Conservation (phyloP, 2,113 vertebrate species). For the Romanogobio albipinnatus region DNA sequence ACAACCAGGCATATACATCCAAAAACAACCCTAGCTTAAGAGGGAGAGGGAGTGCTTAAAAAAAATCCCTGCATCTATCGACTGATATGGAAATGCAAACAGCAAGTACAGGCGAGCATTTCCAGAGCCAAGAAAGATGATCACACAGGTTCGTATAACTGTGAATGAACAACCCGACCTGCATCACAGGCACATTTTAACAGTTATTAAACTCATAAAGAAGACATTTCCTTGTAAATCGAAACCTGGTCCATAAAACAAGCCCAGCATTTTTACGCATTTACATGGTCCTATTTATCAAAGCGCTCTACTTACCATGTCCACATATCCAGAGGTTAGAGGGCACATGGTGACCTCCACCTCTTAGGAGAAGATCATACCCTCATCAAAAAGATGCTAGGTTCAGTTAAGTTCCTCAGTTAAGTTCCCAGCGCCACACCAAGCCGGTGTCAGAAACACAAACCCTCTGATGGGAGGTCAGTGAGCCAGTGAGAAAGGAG, state of each 20-base stretch:
- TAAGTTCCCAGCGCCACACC: neutral
- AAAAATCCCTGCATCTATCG: constrained; percentile 19
- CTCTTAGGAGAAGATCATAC: neutral
- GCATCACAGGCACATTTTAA: neutral
- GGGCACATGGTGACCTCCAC: constrained; percentile 47
- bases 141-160: constrained; percentile 29
- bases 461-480: neutral
- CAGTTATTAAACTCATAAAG: constrained; percentile 1
- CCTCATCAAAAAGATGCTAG: neutral
- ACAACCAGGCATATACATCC: neutral
- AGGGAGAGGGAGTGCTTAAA: neutral
- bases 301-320: constrained; percentile 49
- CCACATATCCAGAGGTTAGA: constrained; percentile 10
- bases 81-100: constrained; percentile 39
- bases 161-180: neutral
- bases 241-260: neutral
- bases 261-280: neutral
- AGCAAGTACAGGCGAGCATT: neutral
- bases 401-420: neutral
- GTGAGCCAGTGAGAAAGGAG: neutral
- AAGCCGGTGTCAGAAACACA: neutral
- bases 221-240: neutral
- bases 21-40: constrained; percentile 23
- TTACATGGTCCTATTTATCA: neutral
- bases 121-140: constrained; percentile 28